Percentiles rank a stretch among this genome's conserved stretches.
phyloP scores from a whole-genome alignment of 2,888 invertebrate genomes.

The Brassicogethes aeneus region DNA sequence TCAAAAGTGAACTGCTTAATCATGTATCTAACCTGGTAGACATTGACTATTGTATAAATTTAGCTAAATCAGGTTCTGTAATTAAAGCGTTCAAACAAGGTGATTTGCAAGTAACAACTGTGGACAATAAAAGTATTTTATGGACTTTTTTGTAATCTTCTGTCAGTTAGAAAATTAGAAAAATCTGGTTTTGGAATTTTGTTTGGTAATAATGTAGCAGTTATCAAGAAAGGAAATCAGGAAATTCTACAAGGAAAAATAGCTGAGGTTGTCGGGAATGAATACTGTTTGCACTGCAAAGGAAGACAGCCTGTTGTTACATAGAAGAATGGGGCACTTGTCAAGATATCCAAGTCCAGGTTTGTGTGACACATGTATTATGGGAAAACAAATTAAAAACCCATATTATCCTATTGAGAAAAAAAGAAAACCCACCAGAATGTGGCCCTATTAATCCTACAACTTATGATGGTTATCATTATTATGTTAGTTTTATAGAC shows the following conservation, averaged over 20 bases:
- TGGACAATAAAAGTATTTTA: slow-evolving; percentile 6
- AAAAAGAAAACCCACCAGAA: slow-evolving; percentile 11
- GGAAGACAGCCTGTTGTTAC: slow-evolving; percentile 5
- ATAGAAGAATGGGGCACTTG: slow-evolving; percentile 19
- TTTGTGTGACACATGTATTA: slow-evolving; percentile 13
- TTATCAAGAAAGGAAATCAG: not conserved
- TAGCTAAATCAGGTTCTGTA: slow-evolving; percentile 13
- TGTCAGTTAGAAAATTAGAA: slow-evolving; percentile 13
- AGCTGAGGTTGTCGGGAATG: not conserved
- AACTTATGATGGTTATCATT: slow-evolving; percentile 14
- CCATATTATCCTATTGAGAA: slow-evolving; percentile 9
- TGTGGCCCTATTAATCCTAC: slow-evolving; percentile 18
- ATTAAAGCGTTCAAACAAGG: slow-evolving; percentile 3
- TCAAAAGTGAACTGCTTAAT: not conserved
- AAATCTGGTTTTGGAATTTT: slow-evolving; percentile 7
- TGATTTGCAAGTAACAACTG: slow-evolving; percentile 3
- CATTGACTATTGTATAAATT: slow-evolving; percentile 2
- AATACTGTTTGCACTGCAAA: not conserved
- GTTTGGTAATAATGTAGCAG: slow-evolving; percentile 6
- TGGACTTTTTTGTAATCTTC: slow-evolving; percentile 10
- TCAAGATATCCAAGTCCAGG: slow-evolving; percentile 10
- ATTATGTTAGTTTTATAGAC: slow-evolving; percentile 19
- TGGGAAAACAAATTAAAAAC: slow-evolving; percentile 11
- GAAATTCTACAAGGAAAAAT: not conserved
- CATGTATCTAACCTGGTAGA: not conserved